Evolutionary conservation across 2,888 invertebrate genomes (phyloP).

Genomic region (Cerceris rybyensis): DNA sequence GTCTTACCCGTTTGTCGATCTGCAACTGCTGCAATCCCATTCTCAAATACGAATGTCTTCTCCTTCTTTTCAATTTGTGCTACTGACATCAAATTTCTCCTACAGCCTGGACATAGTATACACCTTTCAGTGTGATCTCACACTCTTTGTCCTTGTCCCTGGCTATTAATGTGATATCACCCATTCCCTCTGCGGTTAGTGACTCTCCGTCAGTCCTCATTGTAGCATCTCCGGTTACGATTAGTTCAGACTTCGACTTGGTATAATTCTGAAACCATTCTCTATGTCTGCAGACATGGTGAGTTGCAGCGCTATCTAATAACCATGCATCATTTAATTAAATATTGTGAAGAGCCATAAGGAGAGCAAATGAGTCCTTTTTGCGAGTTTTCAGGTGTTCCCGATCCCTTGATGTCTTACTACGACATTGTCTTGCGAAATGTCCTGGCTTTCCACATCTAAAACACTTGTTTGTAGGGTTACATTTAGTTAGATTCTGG

Average conservation of each 20-base stretch:
- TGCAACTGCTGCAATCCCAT: not conserved
- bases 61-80: conserved; percentile 7
- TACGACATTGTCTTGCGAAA: conserved; percentile 1
- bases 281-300: conserved; percentile 16
- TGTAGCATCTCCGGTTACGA: not conserved
- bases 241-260: not conserved
- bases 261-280: conserved; percentile 17
- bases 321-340: conserved; percentile 2
- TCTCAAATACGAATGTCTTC: not conserved
- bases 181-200: conserved; percentile 6
- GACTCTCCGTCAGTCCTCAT: not conserved
- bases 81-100: conserved; percentile 4
- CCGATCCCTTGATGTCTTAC: not conserved
- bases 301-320: conserved; percentile 18
- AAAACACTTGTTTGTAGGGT: not conserved
- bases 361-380: conserved; percentile 1
- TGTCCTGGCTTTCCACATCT: conserved; percentile 3
- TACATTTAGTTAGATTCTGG: not conserved
- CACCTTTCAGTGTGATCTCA: conserved; percentile 1
- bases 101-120: conserved; percentile 1
- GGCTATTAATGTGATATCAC: conserved; percentile 2
- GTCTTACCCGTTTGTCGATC: not conserved
- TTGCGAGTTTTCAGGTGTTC: not conserved
- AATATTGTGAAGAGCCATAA: not conserved
- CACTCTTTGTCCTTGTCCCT: not conserved